Base-by-base conservation (phyloP, 1,140 invertebrate genomes). In the Tenebrio molitor region DNA sequence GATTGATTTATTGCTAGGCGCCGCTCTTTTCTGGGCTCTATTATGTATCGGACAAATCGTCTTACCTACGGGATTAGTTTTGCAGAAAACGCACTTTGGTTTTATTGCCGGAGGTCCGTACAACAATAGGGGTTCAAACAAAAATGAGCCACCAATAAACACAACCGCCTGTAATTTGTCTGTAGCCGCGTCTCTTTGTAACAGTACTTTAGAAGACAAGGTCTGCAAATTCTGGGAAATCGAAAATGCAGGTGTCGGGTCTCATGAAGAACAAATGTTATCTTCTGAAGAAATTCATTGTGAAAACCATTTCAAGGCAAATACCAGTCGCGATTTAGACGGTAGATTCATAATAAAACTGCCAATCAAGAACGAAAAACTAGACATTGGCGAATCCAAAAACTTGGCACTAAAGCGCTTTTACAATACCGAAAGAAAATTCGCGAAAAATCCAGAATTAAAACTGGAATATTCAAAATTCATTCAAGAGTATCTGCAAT, bases 261-360 rank as follows among this genome's bases (percentile, higher is more conserved):
- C 10, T 33, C 29, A 33, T 33, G 29, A 62, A 8, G 44, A 29
- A 3, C 42, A 67, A 73, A 58, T 36, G 21, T 68, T 62, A 8
- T 74, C 79, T 46, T 39, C 69, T 10, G 50, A 81, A 53, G 76
- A n/a, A n/a, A n/a, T n/a, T n/a, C n/a, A n/a, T n/a, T n/a, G n/a
- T n/a, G n/a, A n/a, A n/a, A n/a, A n/a, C n/a, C n/a, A n/a, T n/a
- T n/a, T n/a, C n/a, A n/a, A n/a, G n/a, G n/a, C n/a, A n/a, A n/a
- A n/a, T n/a, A 82, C 78, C 74, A 21, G 50, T 16, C 68, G 77
- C 44, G 29, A 74, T 58, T 14, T 16, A 25, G 23, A 64, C 15
- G 80, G 81, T 17, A 69, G 79, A 19, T 84, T 80, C 73, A 77
- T 77, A 7, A 82, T 84, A 1, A 39, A 64, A n/a, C 71, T 82